phyloP scores from a whole-genome alignment of 2,113 vertebrate genomes.

The Epinephelus moara region DNA sequence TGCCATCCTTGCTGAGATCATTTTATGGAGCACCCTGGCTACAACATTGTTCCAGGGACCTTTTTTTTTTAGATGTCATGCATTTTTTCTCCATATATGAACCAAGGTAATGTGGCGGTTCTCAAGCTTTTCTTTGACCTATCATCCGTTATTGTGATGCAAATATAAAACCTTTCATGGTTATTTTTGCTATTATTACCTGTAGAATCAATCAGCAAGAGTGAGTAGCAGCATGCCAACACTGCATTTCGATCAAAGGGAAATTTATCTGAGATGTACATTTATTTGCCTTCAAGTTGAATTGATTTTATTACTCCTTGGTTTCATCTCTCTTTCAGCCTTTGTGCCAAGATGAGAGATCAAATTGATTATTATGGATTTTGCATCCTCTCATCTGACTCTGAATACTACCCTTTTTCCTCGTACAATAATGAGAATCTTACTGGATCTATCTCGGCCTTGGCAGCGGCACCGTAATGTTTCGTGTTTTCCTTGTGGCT shows the following conservation, averaged over 20 bases:
- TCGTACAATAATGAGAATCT: neutral
- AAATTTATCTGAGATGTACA: neutral
- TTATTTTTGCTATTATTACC: neutral
- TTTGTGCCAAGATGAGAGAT: neutral
- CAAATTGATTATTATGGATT: neutral
- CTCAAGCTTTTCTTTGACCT: neutral
- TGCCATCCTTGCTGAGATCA: neutral
- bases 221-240: neutral
- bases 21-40: neutral
- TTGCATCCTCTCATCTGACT: neutral
- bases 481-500: slow-evolving; percentile 1
- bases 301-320: neutral
- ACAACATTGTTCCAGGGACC: too few relatives aligned
- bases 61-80: neutral
- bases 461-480: neutral
- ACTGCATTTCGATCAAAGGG: neutral
- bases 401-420: neutral
- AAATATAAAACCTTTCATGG: neutral
- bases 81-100: neutral
- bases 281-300: neutral
- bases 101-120: neutral
- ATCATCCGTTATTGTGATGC: neutral
- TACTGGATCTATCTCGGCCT: neutral
- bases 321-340: neutral
- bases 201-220: neutral